Evolutionary conservation across 2,113 vertebrate genomes (phyloP).

Genomic region (Corynorhinus townsendii): DNA sequence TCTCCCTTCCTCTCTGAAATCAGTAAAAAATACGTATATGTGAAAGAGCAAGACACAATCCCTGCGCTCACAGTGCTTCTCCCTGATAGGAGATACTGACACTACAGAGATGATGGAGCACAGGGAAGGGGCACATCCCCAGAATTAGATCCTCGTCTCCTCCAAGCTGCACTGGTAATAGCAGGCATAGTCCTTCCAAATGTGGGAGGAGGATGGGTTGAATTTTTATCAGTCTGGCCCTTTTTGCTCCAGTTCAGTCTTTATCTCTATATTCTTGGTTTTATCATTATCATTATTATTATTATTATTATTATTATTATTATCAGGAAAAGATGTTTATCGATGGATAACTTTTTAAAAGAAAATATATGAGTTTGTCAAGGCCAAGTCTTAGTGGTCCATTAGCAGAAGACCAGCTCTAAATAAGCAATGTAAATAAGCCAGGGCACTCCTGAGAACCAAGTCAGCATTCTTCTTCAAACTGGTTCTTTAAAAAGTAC

Average conservation of each 20-base stretch:
- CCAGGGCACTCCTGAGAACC: not conserved
- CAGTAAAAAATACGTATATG: too few species aligned
- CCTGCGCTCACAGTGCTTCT: not conserved
- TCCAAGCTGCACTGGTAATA: not conserved
- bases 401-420: not conserved
- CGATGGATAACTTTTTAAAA: not conserved
- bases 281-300: not conserved
- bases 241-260: not conserved
- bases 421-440: not conserved
- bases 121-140: not conserved
- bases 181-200: not conserved
- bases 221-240: not conserved
- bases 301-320: not conserved
- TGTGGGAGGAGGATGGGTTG: not conserved
- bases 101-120: not conserved
- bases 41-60: not conserved
- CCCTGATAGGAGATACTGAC: not conserved
- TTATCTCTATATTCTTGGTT: not conserved
- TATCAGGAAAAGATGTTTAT: not conserved
- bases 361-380: not conserved
- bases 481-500: not conserved
- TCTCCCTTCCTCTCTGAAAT: too few species aligned
- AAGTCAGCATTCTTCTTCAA: conserved; percentile 11
- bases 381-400: not conserved
- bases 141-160: not conserved